A percentile compares a stretch with the other conserved stretches of the same genome.
These are phyloP conservation scores for Euphonia xanthogaster DNA, from an alignment of 2,797 vertebrate genomes.

Conservation along the genomic window DNA sequence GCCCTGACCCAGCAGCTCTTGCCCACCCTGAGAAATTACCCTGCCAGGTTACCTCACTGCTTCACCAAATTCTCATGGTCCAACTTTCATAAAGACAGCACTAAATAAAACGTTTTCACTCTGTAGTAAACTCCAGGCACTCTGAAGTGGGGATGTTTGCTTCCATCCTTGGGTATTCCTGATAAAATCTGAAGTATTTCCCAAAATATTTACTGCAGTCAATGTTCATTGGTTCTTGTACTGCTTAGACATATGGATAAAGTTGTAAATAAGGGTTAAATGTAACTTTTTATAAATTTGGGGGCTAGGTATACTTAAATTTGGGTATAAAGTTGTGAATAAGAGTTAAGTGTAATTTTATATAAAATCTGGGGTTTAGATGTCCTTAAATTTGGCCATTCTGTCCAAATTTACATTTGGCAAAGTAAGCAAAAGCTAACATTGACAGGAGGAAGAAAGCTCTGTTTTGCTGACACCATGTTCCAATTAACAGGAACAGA, in stretches of 20 bases:
- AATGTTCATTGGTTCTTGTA: not conserved
- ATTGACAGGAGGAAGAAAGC: not conserved
- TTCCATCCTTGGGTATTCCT: not conserved
- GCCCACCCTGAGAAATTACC: not conserved
- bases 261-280: not conserved
- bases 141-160: fast-evolving
- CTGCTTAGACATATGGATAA: not conserved
- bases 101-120: not conserved
- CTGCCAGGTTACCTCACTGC: not conserved
- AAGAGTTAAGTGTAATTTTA: not conserved
- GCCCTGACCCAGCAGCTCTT: not conserved
- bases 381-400: not conserved
- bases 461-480: not conserved
- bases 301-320: not conserved
- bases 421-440: not conserved
- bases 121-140: not conserved
- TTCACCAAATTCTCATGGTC: not conserved
- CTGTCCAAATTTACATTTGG: not conserved
- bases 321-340: not conserved
- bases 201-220: not conserved
- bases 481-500: not conserved
- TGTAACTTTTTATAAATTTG: not conserved
- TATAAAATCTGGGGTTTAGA: not conserved
- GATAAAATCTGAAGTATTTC: not conserved
- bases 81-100: not conserved